Evolutionary conservation across 2,888 invertebrate genomes (phyloP), one percentile per base, ranked within the genome.

Genomic region (Lasioglossum malachurum): DNA sequence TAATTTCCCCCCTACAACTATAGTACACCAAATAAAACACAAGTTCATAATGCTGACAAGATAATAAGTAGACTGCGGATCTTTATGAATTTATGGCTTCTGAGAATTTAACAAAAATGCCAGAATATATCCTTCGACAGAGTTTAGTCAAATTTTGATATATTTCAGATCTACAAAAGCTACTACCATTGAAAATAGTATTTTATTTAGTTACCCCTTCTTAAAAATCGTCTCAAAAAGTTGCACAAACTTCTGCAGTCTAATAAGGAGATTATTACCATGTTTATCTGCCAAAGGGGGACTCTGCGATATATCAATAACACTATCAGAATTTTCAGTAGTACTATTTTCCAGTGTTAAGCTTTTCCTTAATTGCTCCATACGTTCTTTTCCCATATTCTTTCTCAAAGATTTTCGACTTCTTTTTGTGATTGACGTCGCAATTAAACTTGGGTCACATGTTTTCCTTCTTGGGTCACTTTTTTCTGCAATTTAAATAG

Each of bases 341-440:
- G 35, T 49, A 4, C 60, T 75, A 14, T 69, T 67, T 31, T 84
- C 69, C 8, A 23, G 1, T 10, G 44, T 76, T 23, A 88, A 74
- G 27, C 44, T 87, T 73, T 12, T 83, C 38, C 83, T 86, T 60
- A 92, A 67, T 64, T 53, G 79, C 4, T 88, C 82, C 87, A 92
- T 86, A 10, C 92, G 90, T 16, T 88, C 84, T 38, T 87, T 85
- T 27, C 88, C 92, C 5, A 90, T 41, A 80, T 91, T 91, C 60
- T 84, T 91, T 3, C 64, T 88, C 19, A 38, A 1, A 8, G 49
- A 38, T 8, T 35, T 80, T 27, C 4, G 41, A 23, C 1, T 79
- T 41, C 38, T 79, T 41, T 31, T 80, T 7, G n/a, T 44, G 44
- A 78, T 41, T 57, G 12, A 38, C n/a, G 0, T 10, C 53, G 44